A percentile compares a stretch with the other conserved stretches of the same genome.
Evolutionary conservation across 1,140 invertebrate species (phyloP).

Genomic region (Stegodyphus mimosarum): DNA sequence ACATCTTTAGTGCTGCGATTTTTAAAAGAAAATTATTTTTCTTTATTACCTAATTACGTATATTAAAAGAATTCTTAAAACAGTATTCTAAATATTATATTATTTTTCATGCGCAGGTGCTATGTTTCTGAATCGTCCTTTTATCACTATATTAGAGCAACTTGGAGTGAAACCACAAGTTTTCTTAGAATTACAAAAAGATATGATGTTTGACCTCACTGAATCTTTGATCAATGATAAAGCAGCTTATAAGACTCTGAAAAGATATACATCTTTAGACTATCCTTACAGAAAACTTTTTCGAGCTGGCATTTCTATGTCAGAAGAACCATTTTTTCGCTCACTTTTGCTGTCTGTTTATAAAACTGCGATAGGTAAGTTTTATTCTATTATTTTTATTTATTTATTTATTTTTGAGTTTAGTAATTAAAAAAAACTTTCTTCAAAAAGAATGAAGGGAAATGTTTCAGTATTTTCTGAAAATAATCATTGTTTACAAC

Average conservation of each 20-base stretch:
- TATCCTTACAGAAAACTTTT: conserved; percentile 63
- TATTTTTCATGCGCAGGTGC: conserved; percentile 67
- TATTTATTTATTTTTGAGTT: too few species aligned
- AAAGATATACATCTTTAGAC: conserved; percentile 63
- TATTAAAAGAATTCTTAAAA: too few species aligned
- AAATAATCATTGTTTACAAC: too few species aligned
- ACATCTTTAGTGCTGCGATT: too few species aligned
- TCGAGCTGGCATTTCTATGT: conserved; percentile 63
- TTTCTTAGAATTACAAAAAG: conserved; percentile 56
- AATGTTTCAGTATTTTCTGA: too few species aligned
- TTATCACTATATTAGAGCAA: conserved; percentile 68
- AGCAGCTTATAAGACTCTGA: conserved; percentile 63
- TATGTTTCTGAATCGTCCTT: conserved; percentile 69
- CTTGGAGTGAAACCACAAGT: conserved; percentile 62
- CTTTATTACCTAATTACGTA: too few species aligned
- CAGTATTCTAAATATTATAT: too few species aligned
- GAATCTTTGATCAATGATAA: conserved; percentile 64
- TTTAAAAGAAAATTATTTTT: too few species aligned
- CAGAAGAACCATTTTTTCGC: conserved; percentile 67
- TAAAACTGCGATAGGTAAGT: conserved; percentile 40
- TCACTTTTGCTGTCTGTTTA: conserved; percentile 63
- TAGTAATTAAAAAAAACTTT: too few species aligned
- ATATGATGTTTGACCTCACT: conserved; percentile 58
- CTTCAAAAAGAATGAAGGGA: too few species aligned
- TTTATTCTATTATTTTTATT: background rate